phyloP scores from a whole-genome alignment of 37 sponge, comb jelly and placozoan species.

The Axinella damicornis region DNA sequence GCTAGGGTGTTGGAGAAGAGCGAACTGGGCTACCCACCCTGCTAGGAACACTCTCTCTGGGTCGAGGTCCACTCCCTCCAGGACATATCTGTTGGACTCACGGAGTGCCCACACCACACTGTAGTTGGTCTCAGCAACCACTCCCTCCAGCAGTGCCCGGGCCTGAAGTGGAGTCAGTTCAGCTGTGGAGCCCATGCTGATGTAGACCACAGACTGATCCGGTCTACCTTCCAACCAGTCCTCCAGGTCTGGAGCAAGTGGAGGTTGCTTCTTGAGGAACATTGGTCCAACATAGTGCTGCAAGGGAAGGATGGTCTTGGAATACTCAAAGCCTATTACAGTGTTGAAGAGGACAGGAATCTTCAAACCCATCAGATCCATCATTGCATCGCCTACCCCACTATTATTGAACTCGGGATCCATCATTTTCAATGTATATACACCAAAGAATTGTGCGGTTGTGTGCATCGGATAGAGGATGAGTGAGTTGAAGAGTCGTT shows the following conservation, averaged over 20 bases:
- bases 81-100: background rate
- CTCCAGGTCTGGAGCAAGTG: slow-evolving; percentile 14
- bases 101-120: slow-evolving; percentile 49
- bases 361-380: no score
- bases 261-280: background rate
- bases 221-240: slow-evolving; percentile 39
- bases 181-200: slow-evolving; percentile 62
- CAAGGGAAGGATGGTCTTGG: slow-evolving; percentile 7
- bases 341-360: no score
- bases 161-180: slow-evolving; percentile 15
- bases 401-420: no score
- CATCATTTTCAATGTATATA: no score
- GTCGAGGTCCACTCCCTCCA: slow-evolving; percentile 28
- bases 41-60: slow-evolving; percentile 7
- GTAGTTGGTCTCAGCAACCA: background rate
- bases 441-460: no score
- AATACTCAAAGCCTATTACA: slow-evolving; percentile 46
- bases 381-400: no score
- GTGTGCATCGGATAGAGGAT: no score
- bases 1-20: slow-evolving; percentile 33
- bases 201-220: slow-evolving; percentile 32
- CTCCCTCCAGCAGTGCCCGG: slow-evolving; percentile 19
- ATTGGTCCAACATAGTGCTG: slow-evolving; percentile 50
- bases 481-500: no score
- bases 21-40: slow-evolving; percentile 42